Evolutionary conservation across 2,113 vertebrate species (phyloP).

Genomic region (Patagioenas fasciata): DNA sequence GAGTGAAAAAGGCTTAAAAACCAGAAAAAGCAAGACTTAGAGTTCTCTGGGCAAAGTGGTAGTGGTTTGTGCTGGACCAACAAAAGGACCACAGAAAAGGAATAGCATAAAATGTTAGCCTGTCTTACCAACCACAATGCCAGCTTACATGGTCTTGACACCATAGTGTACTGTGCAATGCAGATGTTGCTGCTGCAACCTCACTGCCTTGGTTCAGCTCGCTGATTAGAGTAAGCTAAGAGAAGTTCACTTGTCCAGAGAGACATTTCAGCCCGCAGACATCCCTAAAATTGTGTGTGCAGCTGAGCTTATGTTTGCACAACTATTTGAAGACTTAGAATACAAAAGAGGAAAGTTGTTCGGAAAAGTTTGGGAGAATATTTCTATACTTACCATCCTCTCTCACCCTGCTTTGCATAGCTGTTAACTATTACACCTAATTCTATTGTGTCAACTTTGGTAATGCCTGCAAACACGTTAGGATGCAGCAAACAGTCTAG

Average conservation of each 20-base stretch:
- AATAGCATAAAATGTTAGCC: fast-evolving
- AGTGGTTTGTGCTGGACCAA: not conserved
- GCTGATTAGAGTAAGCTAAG: not conserved
- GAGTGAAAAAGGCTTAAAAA: not conserved
- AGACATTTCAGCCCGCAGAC: not conserved
- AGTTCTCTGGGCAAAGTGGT: not conserved
- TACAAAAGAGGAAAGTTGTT: not conserved
- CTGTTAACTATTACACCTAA: not conserved
- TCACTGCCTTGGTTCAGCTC: not conserved
- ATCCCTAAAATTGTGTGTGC: not conserved
- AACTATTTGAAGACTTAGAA: not conserved
- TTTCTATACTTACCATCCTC: not conserved
- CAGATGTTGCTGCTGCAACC: not conserved
- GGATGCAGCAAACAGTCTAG: not conserved
- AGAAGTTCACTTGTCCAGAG: not conserved
- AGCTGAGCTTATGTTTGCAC: not conserved
- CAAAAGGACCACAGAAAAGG: not conserved
- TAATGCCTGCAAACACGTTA: not conserved
- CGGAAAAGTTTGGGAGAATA: not conserved
- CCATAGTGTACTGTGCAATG: not conserved
- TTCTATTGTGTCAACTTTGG: not conserved
- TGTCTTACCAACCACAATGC: not conserved
- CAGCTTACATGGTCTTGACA: not conserved
- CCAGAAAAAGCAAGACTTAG: not conserved
- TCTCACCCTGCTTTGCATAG: not conserved